Conservation (phyloP, 2,113 vertebrate species). For the Strix aluco region DNA sequence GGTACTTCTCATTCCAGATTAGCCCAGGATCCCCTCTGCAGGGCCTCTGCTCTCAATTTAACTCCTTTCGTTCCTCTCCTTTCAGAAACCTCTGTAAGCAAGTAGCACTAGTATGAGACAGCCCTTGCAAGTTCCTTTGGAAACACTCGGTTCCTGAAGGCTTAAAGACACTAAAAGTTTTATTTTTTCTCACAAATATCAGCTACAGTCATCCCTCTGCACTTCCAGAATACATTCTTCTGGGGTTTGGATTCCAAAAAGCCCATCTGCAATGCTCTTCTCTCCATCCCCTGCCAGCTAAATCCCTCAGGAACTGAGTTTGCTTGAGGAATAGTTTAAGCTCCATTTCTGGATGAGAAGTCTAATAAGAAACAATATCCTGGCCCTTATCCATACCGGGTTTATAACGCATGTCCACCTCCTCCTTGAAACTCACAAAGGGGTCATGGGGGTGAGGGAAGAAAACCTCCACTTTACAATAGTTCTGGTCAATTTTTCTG, state of each 20-base stretch:
- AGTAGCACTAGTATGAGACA: fast-evolving
- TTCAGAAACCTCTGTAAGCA: neutral
- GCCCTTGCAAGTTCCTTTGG: neutral
- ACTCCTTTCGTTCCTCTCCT: neutral
- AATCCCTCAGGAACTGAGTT: neutral
- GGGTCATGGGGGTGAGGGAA: fast-evolving
- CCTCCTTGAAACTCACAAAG: neutral
- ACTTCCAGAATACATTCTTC: neutral
- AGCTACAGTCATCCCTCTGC: neutral
- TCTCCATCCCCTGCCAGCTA: neutral
- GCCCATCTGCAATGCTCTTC: neutral
- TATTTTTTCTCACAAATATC: neutral
- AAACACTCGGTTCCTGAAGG: neutral
- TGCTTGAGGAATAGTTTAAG: neutral
- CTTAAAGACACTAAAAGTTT: neutral
- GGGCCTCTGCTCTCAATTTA: neutral
- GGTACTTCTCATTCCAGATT: neutral
- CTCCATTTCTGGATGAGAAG: neutral
- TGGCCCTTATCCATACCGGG: neutral
- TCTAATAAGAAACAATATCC: neutral
- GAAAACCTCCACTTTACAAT: neutral
- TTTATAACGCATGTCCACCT: neutral
- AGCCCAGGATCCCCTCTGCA: no score
- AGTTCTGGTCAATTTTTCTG: neutral
- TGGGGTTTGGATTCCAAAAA: neutral